Evolutionary conservation across 2,888 invertebrate species (phyloP), one percentile per base, ranked within the genome.

Genomic region (Drosophila crucigera): DNA sequence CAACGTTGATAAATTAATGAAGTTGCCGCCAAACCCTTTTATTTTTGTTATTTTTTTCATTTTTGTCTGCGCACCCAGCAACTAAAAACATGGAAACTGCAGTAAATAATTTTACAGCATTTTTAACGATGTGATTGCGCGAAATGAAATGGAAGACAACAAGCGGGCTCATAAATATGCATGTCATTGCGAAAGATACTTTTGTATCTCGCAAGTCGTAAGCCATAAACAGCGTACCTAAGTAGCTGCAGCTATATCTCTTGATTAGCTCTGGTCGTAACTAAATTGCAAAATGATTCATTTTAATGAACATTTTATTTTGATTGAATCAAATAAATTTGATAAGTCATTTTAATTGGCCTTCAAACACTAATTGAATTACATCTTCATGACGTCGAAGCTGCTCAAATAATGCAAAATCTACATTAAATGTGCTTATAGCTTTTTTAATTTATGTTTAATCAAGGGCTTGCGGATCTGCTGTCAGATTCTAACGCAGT

Each of bases 1-100:
- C 56, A 35, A 80, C 60, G 83, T 69, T 80, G 80, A 78, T 90
- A 80, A 88, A 90, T 90, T 82, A 80, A 78, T 85, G 65, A 79
- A 75, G 68, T 72, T 58, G 65, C 68, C 53, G 85, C 25, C 80
- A 79, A 85, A 78, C 86, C 89, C 76, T 66, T 83, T 65, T 65
- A 22, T 63, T 66, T 41, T 1, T 35, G n/a, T 22, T n/a, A 4
- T 7, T 10, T 49, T 9, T 3, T 19, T 50, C 1, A 25, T 28
- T 39, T 54, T 39, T 56, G 56, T 41, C 56, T 58, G 56, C 49
- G 37, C 14, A 22, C 30, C 39, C 49, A 43, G 25, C 33, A 64
- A 55, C 52, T 25, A n/a, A 35, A 60, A 47, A 56, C 72, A 64
- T 67, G 59, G 55, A 66, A 61, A 67, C 41, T 74, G 84, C 85